A percentile compares a stretch with the other conserved stretches of the same genome.
These are phyloP conservation scores for Trachythela sp. DNA, from an alignment of 64 coral and sea anemone species.

Conservation along the genomic window DNA sequence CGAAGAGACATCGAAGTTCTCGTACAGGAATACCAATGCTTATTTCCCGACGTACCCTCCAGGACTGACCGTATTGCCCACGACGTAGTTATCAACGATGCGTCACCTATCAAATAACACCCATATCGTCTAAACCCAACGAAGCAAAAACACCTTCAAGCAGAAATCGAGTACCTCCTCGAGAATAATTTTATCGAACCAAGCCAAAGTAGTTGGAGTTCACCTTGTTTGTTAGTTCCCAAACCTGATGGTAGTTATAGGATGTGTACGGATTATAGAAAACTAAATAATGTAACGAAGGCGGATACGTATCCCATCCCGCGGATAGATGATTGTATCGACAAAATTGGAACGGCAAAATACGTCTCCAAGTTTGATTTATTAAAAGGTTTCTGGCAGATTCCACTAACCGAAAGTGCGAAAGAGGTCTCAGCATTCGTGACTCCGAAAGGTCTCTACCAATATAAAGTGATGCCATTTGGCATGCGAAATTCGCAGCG, in stretches of 20 bases:
- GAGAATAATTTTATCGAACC: conserved; percentile 21
- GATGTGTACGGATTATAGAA: neutral
- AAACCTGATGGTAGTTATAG: conserved; percentile 9
- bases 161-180: conserved; percentile 14
- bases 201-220: conserved; percentile 27
- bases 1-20: neutral
- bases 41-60: neutral
- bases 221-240: neutral
- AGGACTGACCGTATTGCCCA: neutral
- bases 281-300: neutral
- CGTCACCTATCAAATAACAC: neutral
- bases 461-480: conserved; percentile 23
- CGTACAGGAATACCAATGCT: neutral
- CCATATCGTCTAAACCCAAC: neutral
- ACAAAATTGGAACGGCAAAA: neutral
- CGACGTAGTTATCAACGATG: neutral
- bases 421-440: neutral
- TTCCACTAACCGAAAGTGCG: neutral
- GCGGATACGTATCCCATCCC: neutral
- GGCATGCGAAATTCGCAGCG: neutral
- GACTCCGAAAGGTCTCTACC: neutral
- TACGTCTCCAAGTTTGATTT: neutral
- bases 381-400: neutral
- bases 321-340: neutral
- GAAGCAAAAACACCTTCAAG: neutral